Base-by-base conservation (phyloP, 2,797 vertebrate genomes). In the Phoeniculus purpureus region DNA sequence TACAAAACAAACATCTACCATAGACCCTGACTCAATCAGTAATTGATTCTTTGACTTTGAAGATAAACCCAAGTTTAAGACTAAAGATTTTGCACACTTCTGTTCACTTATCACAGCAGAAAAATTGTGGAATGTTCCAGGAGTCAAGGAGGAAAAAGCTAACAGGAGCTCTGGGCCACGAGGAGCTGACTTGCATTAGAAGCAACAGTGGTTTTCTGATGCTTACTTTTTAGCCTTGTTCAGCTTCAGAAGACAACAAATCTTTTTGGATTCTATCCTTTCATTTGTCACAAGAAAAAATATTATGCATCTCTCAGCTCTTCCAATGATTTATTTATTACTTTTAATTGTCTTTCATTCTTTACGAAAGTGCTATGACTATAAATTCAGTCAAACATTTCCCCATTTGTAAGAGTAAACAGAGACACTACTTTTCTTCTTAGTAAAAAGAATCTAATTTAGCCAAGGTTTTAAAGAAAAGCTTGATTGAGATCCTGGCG, bases 321-420 rank as follows among this genome's bases (percentile, higher is more conserved):
- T 47, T 55, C 25, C 62, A 92, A 54, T 87, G 66, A 90, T 94
- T 80, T 78, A 82, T 84, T 93, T 78, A 89, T 80, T 85, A 67
- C 32, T 78, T 92, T 91, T 79, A 85, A 76, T 87, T 92, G 60
- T 64, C n/a, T 94, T 81, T 81, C 15, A 19, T 68, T 93, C 56
- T 70, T 89, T 59, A 58, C 22, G 26, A 66, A 88, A 74, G 37
- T 10, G 2, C 34, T 31, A 6, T 43, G 76, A 75, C 55, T 70
- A 70, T 45, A 89, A 89, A 95, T 54, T 77, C 59, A 85, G 37
- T 56, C 50, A 93, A 85, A 78, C 18, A 15, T 85, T 83, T 84
- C 94, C 50, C 85, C 8, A 72, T 90, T 91, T 92, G 27, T 75
- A 65, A 73, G 6, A 4, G 66, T 81, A 92, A 95, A 92, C 66